A percentile compares a stretch with the other conserved stretches of the same genome.
Conservation (phyloP, 2,113 vertebrate species). For the Rhagologus leucostigma region DNA sequence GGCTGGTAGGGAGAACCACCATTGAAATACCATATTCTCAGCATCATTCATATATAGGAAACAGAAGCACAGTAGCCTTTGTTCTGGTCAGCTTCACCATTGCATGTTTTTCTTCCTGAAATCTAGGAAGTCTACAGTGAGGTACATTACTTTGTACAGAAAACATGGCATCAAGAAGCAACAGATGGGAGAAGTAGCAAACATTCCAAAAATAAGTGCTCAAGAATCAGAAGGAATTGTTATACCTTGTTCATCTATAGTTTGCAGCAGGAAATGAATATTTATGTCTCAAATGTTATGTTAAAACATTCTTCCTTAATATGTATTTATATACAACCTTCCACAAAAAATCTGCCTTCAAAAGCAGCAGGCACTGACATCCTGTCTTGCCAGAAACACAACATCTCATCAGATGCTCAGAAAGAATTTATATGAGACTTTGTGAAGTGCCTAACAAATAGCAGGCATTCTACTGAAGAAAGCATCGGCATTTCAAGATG, state of each 20-base stretch:
- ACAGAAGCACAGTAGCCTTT: neutral
- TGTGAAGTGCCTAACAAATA: conserved; percentile 62
- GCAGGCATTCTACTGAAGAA: conserved; percentile 50
- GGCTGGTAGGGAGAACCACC: neutral
- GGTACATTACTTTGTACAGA: neutral
- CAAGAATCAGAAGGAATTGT: conserved; percentile 22
- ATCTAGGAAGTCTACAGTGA: neutral
- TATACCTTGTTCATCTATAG: conserved; percentile 47
- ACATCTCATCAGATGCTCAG: conserved; percentile 46
- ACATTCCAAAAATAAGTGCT: conserved; percentile 14
- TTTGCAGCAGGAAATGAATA: conserved; percentile 58
- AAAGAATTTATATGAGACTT: conserved; percentile 49
- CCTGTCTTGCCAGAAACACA: conserved; percentile 40
- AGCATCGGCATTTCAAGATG: conserved; percentile 45
- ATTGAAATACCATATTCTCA: neutral
- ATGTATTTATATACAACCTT: conserved; percentile 62
- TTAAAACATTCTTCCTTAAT: conserved; percentile 63
- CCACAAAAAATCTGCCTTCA: conserved; percentile 55
- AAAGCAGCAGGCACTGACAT: conserved; percentile 58
- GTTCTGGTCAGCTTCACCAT: neutral
- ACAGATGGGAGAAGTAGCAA: neutral
- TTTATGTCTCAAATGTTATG: conserved; percentile 60
- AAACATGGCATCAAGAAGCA: neutral
- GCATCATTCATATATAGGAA: neutral
- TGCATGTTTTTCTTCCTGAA: neutral